Base-by-base conservation (phyloP, 2,797 vertebrate genomes). In the Setipinna tenuifilis region DNA sequence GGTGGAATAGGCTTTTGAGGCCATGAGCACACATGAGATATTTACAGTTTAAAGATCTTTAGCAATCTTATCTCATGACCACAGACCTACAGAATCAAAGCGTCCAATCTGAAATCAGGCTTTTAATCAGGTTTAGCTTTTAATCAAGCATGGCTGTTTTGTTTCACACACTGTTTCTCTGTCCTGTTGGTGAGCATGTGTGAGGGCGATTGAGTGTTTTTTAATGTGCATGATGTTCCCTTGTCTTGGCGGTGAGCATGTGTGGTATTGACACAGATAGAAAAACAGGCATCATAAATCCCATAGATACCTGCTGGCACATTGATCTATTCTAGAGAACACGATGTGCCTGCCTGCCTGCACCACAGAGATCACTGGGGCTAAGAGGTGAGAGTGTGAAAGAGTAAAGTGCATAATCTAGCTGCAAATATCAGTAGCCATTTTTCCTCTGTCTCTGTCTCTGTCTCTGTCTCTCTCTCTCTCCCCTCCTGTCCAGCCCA, bases 371-470 rank as follows among this genome's bases (percentile, higher is more conserved):
- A 78, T 41, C 71, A 78, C 31, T 19, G 35, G 35, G 10, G 71
- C 28, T 12, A 17, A 9, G 12, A 35, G 31, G 12, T 3, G 16
- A 75, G 68, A 25, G 61, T 25, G 68, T 25, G 68, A 16, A 5
- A 75, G 68, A 75, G 68, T 75, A 78, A 41, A 78, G 35, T 31
- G 31, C 71, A 71, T 65, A 25, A 25, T 71, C 65, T 71, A 14
- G 6, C 65, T 31, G 65, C 28, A 31, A 17, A 31, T 71, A 25
- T 17, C 12, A 78, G 71, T 14, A 78, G 71, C 10, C 17, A 44
- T 44, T 71, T 28, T 59, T 59, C 50, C 50, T 54, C 50, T n/a
- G 1, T 68, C 62, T n/a, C 62, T 75, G 1, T 46, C 61, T 0
- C 78, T 41, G 2, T 2, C 35, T 57, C 85, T 23, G 6, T 58